phyloP scores from a whole-genome alignment of 2,888 invertebrate genomes.

The Ptychoptera albimana region DNA sequence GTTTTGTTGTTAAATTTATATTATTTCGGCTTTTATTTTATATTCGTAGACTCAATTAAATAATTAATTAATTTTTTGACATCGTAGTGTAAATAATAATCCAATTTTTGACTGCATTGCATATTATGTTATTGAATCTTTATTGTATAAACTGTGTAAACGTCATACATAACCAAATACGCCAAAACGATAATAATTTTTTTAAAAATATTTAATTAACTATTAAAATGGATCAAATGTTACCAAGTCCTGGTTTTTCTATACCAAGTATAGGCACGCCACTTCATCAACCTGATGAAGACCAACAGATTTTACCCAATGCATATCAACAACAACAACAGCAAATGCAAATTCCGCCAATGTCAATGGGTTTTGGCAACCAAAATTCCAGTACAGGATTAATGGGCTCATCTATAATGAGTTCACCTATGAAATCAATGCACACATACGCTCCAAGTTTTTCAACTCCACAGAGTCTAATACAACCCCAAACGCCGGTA shows the following conservation, averaged over 20 bases:
- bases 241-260: conserved; percentile 75
- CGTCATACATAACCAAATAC: too few species aligned
- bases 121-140: too few species aligned
- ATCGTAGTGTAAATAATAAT: too few species aligned
- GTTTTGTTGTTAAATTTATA: too few species aligned
- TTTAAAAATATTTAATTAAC: too few species aligned
- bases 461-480: conserved; percentile 66
- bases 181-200: too few species aligned
- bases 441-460: conserved; percentile 63
- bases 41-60: too few species aligned
- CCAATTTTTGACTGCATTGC: too few species aligned
- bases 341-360: conserved; percentile 26
- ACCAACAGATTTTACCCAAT: conserved; percentile 76
- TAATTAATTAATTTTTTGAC: too few species aligned
- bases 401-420: conserved; percentile 40
- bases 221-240: conserved; percentile 70
- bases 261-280: conserved; percentile 86
- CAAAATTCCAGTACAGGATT: conserved; percentile 3
- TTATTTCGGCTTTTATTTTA: too few species aligned
- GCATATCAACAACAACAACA: conserved; percentile 53
- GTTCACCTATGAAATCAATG: conserved; percentile 53
- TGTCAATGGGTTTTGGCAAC: conserved; percentile 10
- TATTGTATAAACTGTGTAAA: too few species aligned
- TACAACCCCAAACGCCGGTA: conserved; percentile 85
- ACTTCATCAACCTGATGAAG: conserved; percentile 78